Conservation (phyloP, 1,140 invertebrate genomes). For the Argopecten irradians region DNA sequence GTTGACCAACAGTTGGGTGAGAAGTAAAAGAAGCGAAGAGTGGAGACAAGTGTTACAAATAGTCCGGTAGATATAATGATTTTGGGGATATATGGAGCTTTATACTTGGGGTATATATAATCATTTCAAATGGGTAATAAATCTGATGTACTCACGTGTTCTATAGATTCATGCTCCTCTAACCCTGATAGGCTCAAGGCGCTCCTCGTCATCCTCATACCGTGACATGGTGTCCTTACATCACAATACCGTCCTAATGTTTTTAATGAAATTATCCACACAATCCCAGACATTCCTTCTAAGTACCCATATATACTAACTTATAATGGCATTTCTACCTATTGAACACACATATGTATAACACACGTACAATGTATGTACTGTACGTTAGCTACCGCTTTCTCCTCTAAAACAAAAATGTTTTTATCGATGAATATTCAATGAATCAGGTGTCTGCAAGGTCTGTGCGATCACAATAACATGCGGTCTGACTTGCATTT, state of each 20-base stretch:
- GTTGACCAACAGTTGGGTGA: no score
- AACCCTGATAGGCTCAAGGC: background rate
- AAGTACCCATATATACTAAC: background rate
- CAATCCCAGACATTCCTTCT: background rate
- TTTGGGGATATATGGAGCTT: no score
- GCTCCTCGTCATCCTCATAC: background rate
- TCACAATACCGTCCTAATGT: background rate
- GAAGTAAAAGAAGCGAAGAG: no score
- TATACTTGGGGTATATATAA: no score
- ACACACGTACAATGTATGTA: no score
- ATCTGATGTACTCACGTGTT: background rate
- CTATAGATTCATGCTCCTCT: background rate
- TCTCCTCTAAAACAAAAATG: background rate
- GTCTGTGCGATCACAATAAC: background rate
- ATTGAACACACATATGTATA: background rate
- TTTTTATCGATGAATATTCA: conserved; percentile 2
- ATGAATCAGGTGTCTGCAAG: background rate
- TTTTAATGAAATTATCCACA: background rate
- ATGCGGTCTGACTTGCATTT: background rate
- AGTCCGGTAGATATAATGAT: no score
- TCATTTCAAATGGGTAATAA: no score
- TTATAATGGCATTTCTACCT: background rate
- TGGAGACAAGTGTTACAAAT: no score
- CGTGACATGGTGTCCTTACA: background rate
- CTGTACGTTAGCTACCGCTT: background rate